Evolutionary conservation across 2,888 invertebrate genomes (phyloP).

Genomic region (Orchesellides sinensis): DNA sequence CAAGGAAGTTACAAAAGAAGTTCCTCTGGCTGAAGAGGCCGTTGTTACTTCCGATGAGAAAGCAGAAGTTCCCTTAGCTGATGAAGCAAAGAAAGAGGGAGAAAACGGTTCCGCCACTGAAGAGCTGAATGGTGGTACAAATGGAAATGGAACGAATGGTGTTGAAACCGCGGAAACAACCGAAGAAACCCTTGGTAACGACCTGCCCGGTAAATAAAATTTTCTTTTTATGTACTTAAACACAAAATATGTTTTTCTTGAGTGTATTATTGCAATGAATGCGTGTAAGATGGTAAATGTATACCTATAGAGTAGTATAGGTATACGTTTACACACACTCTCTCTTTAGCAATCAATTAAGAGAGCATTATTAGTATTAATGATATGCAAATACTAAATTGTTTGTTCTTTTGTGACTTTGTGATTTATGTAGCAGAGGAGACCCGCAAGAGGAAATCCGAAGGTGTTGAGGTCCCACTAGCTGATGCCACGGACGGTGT

Average conservation of each 20-base stretch:
- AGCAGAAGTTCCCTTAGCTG: conserved; percentile 23
- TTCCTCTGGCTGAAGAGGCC: conserved; percentile 47
- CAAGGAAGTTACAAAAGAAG: conserved; percentile 66
- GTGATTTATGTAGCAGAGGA: conserved; percentile 54
- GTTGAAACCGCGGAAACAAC: conserved; percentile 30
- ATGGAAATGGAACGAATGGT: conserved; percentile 55
- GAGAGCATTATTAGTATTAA: background rate
- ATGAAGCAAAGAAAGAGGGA: conserved; percentile 47
- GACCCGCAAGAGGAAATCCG: conserved; percentile 70
- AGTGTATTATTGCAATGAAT: too few species aligned
- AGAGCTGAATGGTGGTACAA: conserved; percentile 54
- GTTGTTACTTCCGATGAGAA: conserved; percentile 31
- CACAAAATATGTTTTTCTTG: too few species aligned
- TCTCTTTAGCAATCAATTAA: too few species aligned
- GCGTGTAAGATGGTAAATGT: too few species aligned
- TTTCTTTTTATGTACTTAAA: too few species aligned
- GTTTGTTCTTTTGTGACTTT: background rate
- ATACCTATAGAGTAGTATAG: too few species aligned
- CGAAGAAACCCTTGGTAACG: conserved; percentile 30
- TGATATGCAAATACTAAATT: background rate
- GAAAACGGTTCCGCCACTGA: conserved; percentile 56
- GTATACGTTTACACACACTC: too few species aligned
- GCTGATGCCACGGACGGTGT: conserved; percentile 67
- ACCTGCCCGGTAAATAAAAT: background rate
- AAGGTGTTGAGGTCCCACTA: conserved; percentile 63